Percentiles rank a stretch among this genome's conserved stretches.
phyloP scores from a whole-genome alignment of 1,140 invertebrate species.

The Drosophila ananassae region DNA sequence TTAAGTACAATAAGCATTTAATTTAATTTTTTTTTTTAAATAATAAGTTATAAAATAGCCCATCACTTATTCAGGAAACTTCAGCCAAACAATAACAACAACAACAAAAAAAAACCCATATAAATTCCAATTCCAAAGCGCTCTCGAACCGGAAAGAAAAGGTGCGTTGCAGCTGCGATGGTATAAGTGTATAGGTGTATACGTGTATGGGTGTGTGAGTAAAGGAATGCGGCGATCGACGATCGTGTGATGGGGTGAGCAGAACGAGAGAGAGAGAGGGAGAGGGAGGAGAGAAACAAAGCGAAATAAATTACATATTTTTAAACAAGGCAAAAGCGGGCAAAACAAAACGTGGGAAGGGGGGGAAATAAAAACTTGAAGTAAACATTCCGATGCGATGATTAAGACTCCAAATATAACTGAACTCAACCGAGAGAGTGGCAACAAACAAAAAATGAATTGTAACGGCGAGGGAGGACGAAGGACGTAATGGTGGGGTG shows the following conservation, averaged over 20 bases:
- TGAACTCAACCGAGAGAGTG: conserved; percentile 65
- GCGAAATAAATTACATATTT: conserved; percentile 80
- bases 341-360: conserved; percentile 42
- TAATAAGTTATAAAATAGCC: no score
- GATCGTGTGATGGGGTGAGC: background rate
- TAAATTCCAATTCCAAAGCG: conserved; percentile 64
- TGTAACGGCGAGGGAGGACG: conserved; percentile 43
- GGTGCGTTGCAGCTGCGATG: conserved; percentile 62
- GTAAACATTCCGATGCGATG: conserved; percentile 83
- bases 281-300: conserved; percentile 47
- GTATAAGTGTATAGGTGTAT: background rate
- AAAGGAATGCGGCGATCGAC: conserved; percentile 68
- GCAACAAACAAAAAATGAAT: conserved; percentile 72
- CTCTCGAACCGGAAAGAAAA: conserved; percentile 75
- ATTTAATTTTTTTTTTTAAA: no score
- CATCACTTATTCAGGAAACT: conserved; percentile 28
- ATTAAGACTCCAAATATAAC: conserved; percentile 84
- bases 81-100: conserved; percentile 37
- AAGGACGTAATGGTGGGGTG: background rate
- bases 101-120: no score
- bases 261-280: conserved; percentile 15
- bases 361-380: conserved; percentile 50
- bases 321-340: conserved; percentile 46
- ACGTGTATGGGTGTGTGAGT: conserved; percentile 25
- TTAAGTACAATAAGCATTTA: background rate